Percentiles rank a stretch among this genome's conserved stretches.
Conservation (phyloP, 2,797 vertebrate species). For the Neostethus bicornis region DNA sequence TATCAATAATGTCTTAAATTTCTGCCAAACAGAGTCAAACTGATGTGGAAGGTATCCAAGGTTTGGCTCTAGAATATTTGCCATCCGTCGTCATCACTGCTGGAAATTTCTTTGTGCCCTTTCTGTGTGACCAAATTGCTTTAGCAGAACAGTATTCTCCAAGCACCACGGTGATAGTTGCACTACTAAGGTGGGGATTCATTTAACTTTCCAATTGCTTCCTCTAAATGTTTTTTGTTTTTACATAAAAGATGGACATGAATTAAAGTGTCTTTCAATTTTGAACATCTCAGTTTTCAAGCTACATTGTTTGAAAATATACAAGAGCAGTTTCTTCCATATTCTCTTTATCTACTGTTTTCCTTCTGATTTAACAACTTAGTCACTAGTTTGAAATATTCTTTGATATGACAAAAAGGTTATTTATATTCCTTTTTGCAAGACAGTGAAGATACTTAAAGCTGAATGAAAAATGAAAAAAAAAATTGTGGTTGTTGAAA, state of each 20-base stretch:
- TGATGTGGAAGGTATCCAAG: conserved; percentile 52
- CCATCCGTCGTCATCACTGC: conserved; percentile 87
- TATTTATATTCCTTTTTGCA: too few species aligned
- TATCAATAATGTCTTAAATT: conserved; percentile 6
- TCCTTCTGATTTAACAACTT: too few species aligned
- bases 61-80: conserved; percentile 82
- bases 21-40: conserved; percentile 40
- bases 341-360: too few species aligned
- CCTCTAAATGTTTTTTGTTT: not conserved
- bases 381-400: too few species aligned
- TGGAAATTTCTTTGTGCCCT: conserved; percentile 85
- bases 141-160: conserved; percentile 80
- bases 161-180: conserved; percentile 80
- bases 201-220: not conserved
- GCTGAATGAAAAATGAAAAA: too few species aligned
- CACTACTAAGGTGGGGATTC: conserved; percentile 81
- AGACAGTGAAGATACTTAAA: too few species aligned
- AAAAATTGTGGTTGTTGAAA: too few species aligned
- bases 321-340: too few species aligned
- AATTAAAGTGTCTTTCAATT: too few species aligned
- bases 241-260: not conserved
- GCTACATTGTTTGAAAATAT: too few species aligned
- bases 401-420: too few species aligned
- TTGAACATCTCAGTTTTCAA: not conserved
- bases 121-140: conserved; percentile 82